Base-by-base conservation (phyloP, 23 tunicate species). In the Ciona savignyi region DNA sequence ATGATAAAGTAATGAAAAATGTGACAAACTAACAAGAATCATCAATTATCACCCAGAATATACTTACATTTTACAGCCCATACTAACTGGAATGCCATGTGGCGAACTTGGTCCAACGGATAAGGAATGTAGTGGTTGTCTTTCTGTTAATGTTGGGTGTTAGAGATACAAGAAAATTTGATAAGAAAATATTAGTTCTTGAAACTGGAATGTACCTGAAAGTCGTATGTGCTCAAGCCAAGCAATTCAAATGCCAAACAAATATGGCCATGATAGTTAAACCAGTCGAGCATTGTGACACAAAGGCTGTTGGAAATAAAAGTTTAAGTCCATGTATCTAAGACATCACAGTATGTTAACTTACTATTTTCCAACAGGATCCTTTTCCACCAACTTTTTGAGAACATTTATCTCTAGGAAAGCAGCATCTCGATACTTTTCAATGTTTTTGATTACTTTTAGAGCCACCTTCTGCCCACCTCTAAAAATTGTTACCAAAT, bases 51-150 rank as follows among this genome's bases (percentile, higher is more conserved):
- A n/a, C n/a, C n/a, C n/a, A n/a, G n/a, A n/a, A n/a, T n/a, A n/a
- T n/a, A n/a, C 97, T 79, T 77, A 90, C 89, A 95, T 80, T 95
- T 95, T 32, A 89, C 96, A 24, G 92, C 96, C 99, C 99, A 95
- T 19, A 91, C 70, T 0, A 95, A 81, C 64, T 95, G 91, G 60
- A 78, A 95, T 21, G 99, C 95, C 99, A 95, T 95, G 60, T 78
- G 81, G 28, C 96, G 66, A 2, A 95, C 99, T 62, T 95, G 96
- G 25, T 95, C 92, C 31, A 95, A 29, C 3, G 87, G 95, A 69
- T 95, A 95, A 1, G 99, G 99, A 25, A 85, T 66, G 73, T 95
- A 95, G 63, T 88, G 84, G 60, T 95, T 95, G 72, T 95, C 96
- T 76, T 95, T 95, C 96, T 95, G 86, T 63, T 74, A 72, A 3